These are phyloP conservation scores for Pipistrellus kuhlii DNA, from an alignment of 2,797 vertebrate genomes.

Conservation along the genomic window DNA sequence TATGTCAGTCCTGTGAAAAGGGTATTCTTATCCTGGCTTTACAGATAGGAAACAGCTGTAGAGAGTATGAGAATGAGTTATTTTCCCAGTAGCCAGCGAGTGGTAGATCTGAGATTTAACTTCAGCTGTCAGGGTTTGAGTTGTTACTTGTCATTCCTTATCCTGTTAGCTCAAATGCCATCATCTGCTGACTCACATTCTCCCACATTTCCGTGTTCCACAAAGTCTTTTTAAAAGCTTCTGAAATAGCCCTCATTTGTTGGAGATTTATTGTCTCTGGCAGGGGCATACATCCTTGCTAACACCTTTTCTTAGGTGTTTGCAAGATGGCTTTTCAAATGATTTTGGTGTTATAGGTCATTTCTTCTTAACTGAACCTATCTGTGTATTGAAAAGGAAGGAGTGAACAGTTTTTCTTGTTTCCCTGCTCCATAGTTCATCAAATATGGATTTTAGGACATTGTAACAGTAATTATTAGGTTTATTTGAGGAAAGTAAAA, in stretches of 20 bases:
- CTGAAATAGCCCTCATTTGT: neutral
- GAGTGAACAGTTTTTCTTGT: neutral
- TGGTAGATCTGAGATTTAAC: neutral
- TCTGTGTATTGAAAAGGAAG: neutral
- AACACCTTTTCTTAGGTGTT: slow-evolving; percentile 30
- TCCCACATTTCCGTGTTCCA: neutral
- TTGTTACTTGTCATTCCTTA: neutral
- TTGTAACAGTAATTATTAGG: neutral
- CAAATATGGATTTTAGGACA: neutral
- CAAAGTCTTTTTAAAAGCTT: slow-evolving; percentile 18
- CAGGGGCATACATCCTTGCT: neutral
- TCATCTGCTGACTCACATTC: neutral
- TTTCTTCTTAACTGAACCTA: neutral
- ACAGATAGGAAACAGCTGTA: neutral
- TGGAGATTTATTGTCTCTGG: slow-evolving; percentile 1
- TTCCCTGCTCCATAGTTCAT: neutral
- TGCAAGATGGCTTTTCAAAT: slow-evolving; percentile 55
- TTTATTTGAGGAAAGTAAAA: neutral
- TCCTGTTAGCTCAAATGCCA: neutral
- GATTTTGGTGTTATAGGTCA: neutral
- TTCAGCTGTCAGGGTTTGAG: neutral
- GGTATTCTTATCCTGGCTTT: neutral
- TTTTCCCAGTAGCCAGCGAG: neutral
- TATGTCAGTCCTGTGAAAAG: neutral
- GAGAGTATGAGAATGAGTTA: neutral